These are phyloP conservation scores for Holothuria glaberrima DNA, from an alignment of 35 echinoderm and acorn worm species.

Conservation along the genomic window DNA sequence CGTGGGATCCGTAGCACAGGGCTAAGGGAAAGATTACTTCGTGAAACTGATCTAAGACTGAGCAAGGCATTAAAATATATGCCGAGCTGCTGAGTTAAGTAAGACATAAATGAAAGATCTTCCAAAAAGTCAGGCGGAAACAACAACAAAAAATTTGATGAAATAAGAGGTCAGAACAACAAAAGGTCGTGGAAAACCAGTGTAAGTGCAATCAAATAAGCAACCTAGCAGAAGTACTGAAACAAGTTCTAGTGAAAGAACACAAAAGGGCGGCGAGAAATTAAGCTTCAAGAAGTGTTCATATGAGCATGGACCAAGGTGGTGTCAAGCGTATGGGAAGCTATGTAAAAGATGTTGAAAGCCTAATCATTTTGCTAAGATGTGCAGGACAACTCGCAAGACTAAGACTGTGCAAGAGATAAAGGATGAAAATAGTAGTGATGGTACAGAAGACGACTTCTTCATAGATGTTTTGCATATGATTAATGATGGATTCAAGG, in stretches of 20 bases:
- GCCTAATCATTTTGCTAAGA: slow-evolving; percentile 27
- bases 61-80: slow-evolving; percentile 19
- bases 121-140: neutral
- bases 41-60: slow-evolving; percentile 36
- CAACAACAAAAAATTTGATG: neutral
- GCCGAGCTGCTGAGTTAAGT: neutral
- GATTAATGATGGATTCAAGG: neutral
- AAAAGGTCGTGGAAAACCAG: neutral
- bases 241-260: neutral
- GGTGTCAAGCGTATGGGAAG: slow-evolving; percentile 51
- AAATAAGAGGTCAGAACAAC: neutral
- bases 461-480: slow-evolving; percentile 25
- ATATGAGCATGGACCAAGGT: slow-evolving; percentile 10
- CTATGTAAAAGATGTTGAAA: slow-evolving; percentile 43
- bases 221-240: neutral
- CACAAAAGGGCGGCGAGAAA: neutral
- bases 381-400: neutral
- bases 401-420: slow-evolving; percentile 10
- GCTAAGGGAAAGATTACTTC: slow-evolving; percentile 13
- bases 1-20: neutral
- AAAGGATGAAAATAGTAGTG: neutral
- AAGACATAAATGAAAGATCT: slow-evolving; percentile 27
- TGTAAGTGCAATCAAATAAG: neutral
- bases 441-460: slow-evolving; percentile 11
- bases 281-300: slow-evolving; percentile 34